A percentile compares a stretch with the other conserved stretches of the same genome.
Conservation (phyloP, 2,888 invertebrate genomes). For the Drosophila fulvimacula region DNA sequence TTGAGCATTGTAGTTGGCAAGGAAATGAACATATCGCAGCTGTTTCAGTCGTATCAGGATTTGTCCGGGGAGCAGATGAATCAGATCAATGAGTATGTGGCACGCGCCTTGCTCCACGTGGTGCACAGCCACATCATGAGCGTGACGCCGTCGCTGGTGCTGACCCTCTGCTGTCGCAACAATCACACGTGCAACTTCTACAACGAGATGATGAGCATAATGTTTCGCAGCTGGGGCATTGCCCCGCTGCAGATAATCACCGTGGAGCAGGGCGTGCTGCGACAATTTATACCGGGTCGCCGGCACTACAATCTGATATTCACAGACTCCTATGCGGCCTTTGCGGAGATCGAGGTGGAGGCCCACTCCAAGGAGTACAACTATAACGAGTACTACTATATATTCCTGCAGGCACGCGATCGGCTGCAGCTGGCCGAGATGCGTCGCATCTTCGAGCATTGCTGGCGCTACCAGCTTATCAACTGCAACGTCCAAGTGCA, state of each 20-base stretch:
- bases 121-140: constrained; percentile 64
- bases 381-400: constrained; percentile 75
- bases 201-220: constrained; percentile 63
- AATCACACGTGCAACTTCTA: constrained; percentile 69
- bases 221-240: constrained; percentile 64
- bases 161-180: constrained; percentile 66
- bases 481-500: constrained; percentile 80
- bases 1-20: neutral
- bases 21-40: constrained; percentile 70
- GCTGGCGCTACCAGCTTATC: constrained; percentile 76
- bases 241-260: constrained; percentile 68
- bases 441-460: constrained; percentile 72
- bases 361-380: constrained; percentile 64
- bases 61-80: constrained; percentile 62
- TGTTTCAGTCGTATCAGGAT: constrained; percentile 56
- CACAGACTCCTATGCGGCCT: constrained; percentile 75
- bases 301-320: constrained; percentile 67
- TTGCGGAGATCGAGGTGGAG: constrained; percentile 67
- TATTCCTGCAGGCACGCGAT: constrained; percentile 72
- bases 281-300: constrained; percentile 44
- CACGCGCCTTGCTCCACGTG: constrained; percentile 64
- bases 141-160: constrained; percentile 65
- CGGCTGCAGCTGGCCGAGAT: constrained; percentile 58
- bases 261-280: constrained; percentile 31
- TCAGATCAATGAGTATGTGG: constrained; percentile 68